Conservation (phyloP, 2,113 vertebrate species). For the Saguinus midas region DNA sequence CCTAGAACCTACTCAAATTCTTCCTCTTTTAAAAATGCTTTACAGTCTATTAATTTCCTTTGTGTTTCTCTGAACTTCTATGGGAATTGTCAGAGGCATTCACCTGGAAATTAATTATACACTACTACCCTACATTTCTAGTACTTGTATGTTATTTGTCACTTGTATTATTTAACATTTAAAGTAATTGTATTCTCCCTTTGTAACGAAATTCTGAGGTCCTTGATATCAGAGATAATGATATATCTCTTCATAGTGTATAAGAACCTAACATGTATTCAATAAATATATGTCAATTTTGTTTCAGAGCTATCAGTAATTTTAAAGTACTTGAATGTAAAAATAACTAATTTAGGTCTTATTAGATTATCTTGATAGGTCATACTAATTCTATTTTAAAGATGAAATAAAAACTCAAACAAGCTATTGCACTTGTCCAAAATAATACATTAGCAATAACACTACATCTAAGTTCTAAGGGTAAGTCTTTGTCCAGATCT, state of each 20-base stretch:
- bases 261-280: not conserved
- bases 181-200: not conserved
- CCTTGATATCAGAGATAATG: not conserved
- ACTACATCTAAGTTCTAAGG: not conserved
- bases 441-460: not conserved
- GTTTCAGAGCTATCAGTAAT: not conserved
- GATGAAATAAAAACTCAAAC: not conserved
- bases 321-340: not conserved
- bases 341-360: not conserved
- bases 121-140: not conserved
- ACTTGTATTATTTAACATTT: not conserved
- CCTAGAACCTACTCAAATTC: not conserved
- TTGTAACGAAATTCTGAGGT: not conserved
- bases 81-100: not conserved
- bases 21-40: not conserved
- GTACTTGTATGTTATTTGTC: not conserved
- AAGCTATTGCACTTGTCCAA: not conserved
- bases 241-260: not conserved
- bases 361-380: not conserved
- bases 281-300: not conserved
- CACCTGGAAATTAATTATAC: not conserved
- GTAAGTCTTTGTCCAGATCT: not conserved
- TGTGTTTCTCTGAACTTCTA: not conserved
- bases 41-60: not conserved
- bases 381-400: not conserved